Conservation (phyloP, 2,797 vertebrate species). For the Taeniopygia guttata region DNA sequence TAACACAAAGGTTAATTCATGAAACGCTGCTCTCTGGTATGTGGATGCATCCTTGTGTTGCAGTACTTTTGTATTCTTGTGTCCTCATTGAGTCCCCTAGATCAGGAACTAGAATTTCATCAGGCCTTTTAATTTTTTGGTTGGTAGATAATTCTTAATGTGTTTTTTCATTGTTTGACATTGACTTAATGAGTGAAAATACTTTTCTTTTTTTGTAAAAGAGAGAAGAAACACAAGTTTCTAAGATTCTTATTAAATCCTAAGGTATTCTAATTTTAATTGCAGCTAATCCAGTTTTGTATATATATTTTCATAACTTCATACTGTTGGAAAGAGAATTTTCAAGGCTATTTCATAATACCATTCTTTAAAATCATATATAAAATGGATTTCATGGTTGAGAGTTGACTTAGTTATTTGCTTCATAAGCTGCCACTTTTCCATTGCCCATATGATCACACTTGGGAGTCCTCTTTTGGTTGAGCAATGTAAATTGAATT, state of each 20-base stretch:
- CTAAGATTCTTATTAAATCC: too few species aligned
- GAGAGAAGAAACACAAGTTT: neutral
- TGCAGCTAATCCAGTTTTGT: neutral
- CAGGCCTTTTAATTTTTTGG: neutral
- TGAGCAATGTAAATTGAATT: conserved; percentile 29
- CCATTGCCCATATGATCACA: neutral
- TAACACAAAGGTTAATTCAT: neutral
- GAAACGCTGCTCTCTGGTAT: neutral
- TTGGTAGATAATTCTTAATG: neutral
- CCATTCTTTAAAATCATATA: neutral
- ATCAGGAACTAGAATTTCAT: neutral
- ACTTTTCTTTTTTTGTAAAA: neutral
- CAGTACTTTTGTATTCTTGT: neutral
- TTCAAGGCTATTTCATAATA: neutral
- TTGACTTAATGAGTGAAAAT: neutral
- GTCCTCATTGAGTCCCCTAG: neutral
- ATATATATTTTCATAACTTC: neutral
- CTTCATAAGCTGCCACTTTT: neutral
- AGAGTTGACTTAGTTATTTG: neutral
- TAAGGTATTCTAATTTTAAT: neutral
- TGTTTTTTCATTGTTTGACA: neutral
- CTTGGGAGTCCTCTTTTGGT: neutral
- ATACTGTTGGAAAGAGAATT: neutral
- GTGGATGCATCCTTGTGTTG: fast-evolving
- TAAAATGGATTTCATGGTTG: neutral